These are phyloP conservation scores for Acyrthosiphon pisum DNA, from an alignment of 1,140 invertebrate genomes.

Conservation along the genomic window DNA sequence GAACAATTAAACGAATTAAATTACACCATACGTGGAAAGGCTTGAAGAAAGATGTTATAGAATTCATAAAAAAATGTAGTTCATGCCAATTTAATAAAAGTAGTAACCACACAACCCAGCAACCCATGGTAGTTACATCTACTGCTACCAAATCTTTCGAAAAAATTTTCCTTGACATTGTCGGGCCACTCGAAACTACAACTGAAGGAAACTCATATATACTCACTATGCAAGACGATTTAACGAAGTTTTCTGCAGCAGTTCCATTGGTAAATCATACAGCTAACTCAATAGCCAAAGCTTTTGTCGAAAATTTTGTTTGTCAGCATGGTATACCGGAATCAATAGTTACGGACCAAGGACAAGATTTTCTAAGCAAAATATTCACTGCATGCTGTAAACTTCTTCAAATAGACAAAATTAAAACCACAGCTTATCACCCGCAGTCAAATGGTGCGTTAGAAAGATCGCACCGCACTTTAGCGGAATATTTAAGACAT, in stretches of 20 bases:
- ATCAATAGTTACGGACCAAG: neutral
- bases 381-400: conserved; percentile 59
- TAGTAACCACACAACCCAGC: neutral
- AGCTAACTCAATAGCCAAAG: neutral
- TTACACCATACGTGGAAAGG: neutral
- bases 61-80: neutral
- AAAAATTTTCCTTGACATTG: neutral
- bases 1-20: conserved; percentile 12
- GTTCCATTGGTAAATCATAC: neutral
- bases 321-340: neutral
- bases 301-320: neutral
- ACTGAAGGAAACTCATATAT: neutral
- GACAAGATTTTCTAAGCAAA: neutral
- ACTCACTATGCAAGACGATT: conserved; percentile 15
- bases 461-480: conserved; percentile 43
- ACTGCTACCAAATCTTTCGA: neutral
- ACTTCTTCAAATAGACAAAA: no score
- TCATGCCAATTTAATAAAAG: neutral
- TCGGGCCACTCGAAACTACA: neutral
- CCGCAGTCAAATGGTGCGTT: conserved; percentile 62
- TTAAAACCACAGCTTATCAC: conserved; percentile 63
- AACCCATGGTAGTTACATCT: neutral
- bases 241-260: neutral
- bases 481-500: conserved; percentile 53
- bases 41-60: neutral